A percentile compares a stretch with the other conserved stretches of the same genome.
Conservation (phyloP, 2,888 invertebrate species). For the Gonocerus acuteangulatus region DNA sequence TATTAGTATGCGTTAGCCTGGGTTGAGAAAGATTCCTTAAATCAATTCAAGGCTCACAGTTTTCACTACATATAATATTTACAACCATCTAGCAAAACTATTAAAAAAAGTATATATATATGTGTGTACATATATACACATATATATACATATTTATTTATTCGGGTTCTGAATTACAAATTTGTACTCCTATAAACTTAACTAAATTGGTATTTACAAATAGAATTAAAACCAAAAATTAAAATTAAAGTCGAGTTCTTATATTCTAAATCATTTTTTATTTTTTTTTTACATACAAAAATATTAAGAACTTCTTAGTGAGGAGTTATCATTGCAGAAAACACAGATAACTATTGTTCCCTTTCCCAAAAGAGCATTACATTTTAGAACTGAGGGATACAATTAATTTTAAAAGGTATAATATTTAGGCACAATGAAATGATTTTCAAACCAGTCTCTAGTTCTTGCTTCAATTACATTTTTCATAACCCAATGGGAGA, state of each 20-base stretch:
- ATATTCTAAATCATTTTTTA: slow-evolving; percentile 3
- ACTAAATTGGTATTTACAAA: slow-evolving; percentile 16
- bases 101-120: no score
- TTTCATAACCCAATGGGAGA: neutral
- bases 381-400: neutral
- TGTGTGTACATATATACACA: neutral
- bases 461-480: neutral
- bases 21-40: neutral
- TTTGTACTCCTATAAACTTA: slow-evolving; percentile 20
- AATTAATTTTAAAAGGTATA: neutral
- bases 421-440: neutral
- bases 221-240: slow-evolving; percentile 9
- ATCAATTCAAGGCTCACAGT: slow-evolving; percentile 1
- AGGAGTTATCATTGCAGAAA: neutral
- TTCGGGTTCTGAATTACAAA: slow-evolving; percentile 8
- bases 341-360: slow-evolving; percentile 15
- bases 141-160: no score
- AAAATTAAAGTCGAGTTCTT: neutral
- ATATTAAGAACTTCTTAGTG: no score
- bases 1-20: no score
- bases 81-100: slow-evolving; percentile 14
- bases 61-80: slow-evolving; percentile 7
- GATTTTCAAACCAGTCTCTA: neutral
- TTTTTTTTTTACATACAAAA: neutral
- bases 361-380: slow-evolving; percentile 14